These are phyloP conservation scores for Cyclophora albipunctata DNA, from an alignment of 2,888 invertebrate genomes.

Conservation along the genomic window DNA sequence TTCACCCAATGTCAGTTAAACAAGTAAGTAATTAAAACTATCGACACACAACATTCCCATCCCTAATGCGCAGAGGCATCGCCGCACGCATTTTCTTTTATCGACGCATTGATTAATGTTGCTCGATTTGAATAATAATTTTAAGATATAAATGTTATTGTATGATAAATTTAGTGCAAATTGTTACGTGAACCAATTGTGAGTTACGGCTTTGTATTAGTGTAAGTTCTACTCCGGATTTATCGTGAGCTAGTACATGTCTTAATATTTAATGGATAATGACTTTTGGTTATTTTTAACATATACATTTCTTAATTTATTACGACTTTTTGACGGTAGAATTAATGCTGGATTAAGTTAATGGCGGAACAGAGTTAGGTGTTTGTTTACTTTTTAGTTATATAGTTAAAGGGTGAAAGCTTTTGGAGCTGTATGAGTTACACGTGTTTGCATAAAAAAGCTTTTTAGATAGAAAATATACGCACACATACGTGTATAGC, in stretches of 20 bases:
- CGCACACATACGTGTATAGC: too few species aligned
- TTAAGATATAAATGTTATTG: constrained; percentile 73
- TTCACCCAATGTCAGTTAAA: too few species aligned
- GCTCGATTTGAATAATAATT: constrained; percentile 74
- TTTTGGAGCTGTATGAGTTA: too few species aligned
- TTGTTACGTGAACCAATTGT: constrained; percentile 61
- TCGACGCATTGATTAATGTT: constrained; percentile 73
- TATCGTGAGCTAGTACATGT: constrained; percentile 1
- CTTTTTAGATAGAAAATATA: too few species aligned
- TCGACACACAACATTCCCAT: constrained; percentile 10
- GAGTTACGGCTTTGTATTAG: constrained; percentile 33
- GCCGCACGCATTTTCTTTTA: constrained; percentile 69
- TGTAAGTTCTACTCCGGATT: constrained; percentile 4
- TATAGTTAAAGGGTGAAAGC: too few species aligned
- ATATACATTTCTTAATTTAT: not conserved
- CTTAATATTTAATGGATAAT: constrained; percentile 13
- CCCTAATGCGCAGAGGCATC: constrained; percentile 57
- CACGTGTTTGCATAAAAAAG: too few species aligned
- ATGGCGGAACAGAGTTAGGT: too few species aligned
- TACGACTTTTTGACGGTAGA: too few species aligned
- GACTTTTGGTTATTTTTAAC: not conserved
- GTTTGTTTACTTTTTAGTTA: too few species aligned
- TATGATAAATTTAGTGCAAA: constrained; percentile 76
- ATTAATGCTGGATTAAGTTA: too few species aligned
- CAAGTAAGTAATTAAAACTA: too few species aligned